Base-by-base conservation (phyloP, 2,797 vertebrate species). In the Acanthurus tractus region DNA sequence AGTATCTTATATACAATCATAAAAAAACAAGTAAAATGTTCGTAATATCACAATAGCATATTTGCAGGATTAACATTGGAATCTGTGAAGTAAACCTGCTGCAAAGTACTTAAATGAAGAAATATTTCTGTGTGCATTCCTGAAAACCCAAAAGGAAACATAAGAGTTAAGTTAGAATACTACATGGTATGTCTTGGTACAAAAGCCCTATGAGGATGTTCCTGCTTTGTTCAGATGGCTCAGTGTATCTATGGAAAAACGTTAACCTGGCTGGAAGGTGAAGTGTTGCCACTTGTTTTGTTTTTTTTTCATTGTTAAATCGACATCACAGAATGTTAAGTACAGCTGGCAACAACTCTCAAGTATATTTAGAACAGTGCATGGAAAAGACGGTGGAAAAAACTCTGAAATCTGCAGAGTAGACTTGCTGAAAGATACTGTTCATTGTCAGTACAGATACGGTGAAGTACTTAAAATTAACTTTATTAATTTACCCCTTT, bases 1-100 rank as follows among this genome's bases (percentile, higher is more conserved):
- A 54, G 54, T 62, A 87, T 89, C 69, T 90, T 92, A 82, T 86
- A 56, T 85, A 91, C 79, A 92, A 64, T 71, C 54, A 86, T 92
- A 92, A 90, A 92, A 89, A 84, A 54, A 10, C 13, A 61, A 81
- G 65, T 76, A 52, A 76, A 69, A 74, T 55, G 70, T 80, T 75
- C 67, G 48, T 66, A 81, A 48, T 73, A 79, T 82, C 69, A 80
- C 82, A 88, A 88, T 61, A 68, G 17, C 20, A 76, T 64, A 80
- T 57, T 78, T 17, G 73, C 49, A 86, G 53, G 58, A 75, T 67
- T 74, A 66, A 84, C 34, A 82, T 53, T 25, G 48, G 66, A 66
- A 74, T 62, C 57, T 45, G 34, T 15, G 72, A 78, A 50, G 11
- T 85, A 83, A 86, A 85, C 58, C 65, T 71, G 58, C 54, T 65